Conservation (phyloP, 2,113 vertebrate species). For the Megaptera novaeangliae region DNA sequence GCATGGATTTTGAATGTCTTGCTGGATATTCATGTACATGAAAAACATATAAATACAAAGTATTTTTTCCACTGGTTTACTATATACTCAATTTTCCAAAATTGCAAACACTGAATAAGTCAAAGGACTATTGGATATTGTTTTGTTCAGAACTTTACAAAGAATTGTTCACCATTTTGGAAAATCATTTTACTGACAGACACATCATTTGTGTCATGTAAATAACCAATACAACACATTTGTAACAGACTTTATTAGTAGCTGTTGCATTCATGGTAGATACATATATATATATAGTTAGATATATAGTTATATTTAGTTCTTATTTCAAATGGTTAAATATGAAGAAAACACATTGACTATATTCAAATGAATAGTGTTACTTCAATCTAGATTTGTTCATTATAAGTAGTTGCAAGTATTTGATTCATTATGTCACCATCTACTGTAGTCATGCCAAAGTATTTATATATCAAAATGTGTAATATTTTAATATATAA, state of each 20-base stretch:
- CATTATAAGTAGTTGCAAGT: neutral
- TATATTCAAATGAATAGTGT: neutral
- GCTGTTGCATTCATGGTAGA: neutral
- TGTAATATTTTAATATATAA: conserved; percentile 5
- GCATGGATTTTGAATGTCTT: neutral
- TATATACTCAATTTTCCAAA: conserved; percentile 11
- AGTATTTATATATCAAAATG: neutral
- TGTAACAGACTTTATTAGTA: neutral
- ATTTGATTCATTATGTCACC: conserved; percentile 18
- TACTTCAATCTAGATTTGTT: neutral
- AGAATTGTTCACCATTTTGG: neutral
- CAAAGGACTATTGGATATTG: neutral
- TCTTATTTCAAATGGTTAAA: conserved; percentile 19
- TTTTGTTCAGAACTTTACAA: neutral
- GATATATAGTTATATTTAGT: neutral
- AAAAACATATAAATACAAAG: neutral
- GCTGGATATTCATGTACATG: neutral
- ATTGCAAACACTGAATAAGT: neutral
- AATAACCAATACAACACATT: neutral
- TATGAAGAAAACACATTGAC: neutral
- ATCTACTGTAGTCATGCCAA: neutral
- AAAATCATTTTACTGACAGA: conserved; percentile 12
- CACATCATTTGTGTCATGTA: neutral
- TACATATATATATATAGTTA: neutral
- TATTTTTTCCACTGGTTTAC: neutral